Evolutionary conservation across 2,888 invertebrate genomes (phyloP), one percentile per base, ranked within the genome.

Genomic region (Agrochola lychnidis): DNA sequence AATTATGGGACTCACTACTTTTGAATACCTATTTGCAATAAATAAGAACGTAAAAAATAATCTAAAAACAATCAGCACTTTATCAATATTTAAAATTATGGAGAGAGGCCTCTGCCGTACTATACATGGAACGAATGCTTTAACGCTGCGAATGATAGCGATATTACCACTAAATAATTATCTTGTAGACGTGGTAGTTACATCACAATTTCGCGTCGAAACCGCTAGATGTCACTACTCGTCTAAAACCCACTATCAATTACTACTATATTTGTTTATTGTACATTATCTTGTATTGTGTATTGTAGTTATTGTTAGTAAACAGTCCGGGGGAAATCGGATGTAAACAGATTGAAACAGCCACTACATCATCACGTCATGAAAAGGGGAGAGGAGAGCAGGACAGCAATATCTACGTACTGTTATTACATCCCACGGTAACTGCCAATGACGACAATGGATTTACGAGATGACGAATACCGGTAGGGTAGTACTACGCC

Each of bases 151-250:
- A 66, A 53, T 51, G 51, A 2, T 51, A 9, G 0, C 25, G 14
- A 1, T 42, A 30, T 7, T 45, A 69, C 68, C 57, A 16, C 12
- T 22, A 19, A 36, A 36, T 36, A 36, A n/a, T n/a, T n/a, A n/a
- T n/a, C n/a, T n/a, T n/a, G n/a, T n/a, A 56, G 22, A 40, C n/a
- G 40, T 45, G 19, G 1, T 30, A 19, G 16, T 56, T 42, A 25
- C 72, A 61, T 51, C 2, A 30, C 14, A 45, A 19, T 22, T 77
- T 22, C 45, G 12, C 22, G 4, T 16, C 42, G 10, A 36, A 16
- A 19, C 57, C 66, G 45, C 36, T 70, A 81, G 78, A 82, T 81
- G 79, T 70, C 81, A 53, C 70, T 70, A 56, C 36, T 4, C 9
- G n/a, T 14, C 7, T 22, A 51, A 10, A 10, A 53, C 22, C 40